Evolutionary conservation across 2,888 invertebrate species (phyloP).

Genomic region (Netelia inedita): DNA sequence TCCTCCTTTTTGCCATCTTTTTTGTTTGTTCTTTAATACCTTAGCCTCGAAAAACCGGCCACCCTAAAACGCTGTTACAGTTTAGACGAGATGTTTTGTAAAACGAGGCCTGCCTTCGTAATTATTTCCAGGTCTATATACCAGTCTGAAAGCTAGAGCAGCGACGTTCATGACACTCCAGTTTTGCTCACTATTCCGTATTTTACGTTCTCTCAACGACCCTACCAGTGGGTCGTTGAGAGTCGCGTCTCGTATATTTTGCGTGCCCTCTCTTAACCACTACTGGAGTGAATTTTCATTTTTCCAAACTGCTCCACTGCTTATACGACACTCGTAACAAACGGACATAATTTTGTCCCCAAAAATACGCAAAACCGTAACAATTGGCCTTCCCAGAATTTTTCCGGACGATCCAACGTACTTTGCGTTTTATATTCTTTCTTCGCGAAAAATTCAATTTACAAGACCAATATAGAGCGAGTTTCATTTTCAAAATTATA

Average conservation of each 20-base stretch:
- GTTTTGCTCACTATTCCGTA: constrained; percentile 58
- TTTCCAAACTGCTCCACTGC: constrained; percentile 21
- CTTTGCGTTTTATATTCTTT: constrained; percentile 23
- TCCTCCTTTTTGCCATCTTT: constrained; percentile 27
- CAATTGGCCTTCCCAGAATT: not conserved
- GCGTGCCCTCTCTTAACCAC: constrained; percentile 56
- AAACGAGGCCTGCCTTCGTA: constrained; percentile 58
- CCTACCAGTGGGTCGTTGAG: constrained; percentile 9
- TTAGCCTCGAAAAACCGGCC: constrained; percentile 22
- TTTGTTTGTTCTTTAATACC: constrained; percentile 34
- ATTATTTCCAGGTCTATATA: constrained; percentile 59
- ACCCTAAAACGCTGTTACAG: constrained; percentile 73
- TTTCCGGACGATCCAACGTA: not conserved
- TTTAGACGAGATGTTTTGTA: constrained; percentile 74
- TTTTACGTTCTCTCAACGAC: constrained; percentile 50
- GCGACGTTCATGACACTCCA: not conserved
- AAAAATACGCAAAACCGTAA: constrained; percentile 59
- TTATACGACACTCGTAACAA: constrained; percentile 3
- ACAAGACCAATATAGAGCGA: constrained; percentile 38
- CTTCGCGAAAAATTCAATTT: constrained; percentile 34
- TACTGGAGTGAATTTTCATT: constrained; percentile 64
- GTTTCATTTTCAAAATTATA: constrained; percentile 28
- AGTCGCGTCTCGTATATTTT: constrained; percentile 45
- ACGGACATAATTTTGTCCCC: constrained; percentile 48
- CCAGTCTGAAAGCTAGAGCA: not conserved